Base-by-base conservation (phyloP, 92 coral and sea anemone species). In the Phenganax marumi region DNA sequence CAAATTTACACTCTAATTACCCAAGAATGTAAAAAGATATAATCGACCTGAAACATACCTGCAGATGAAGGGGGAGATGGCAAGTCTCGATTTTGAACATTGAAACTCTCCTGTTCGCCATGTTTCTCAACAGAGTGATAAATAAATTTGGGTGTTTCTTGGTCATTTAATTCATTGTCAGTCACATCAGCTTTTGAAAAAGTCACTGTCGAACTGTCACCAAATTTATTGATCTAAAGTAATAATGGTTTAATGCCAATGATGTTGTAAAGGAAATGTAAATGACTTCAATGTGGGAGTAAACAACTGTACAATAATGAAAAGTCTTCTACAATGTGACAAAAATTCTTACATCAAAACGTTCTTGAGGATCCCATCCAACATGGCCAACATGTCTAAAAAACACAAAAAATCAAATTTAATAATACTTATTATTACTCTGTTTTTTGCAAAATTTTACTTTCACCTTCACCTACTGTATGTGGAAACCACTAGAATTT, bases 311-410 rank as follows among this genome's bases (percentile, higher is more conserved):
- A 18, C 25, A 70, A 43, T 8, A 43, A 56, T 14, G 43, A 33
- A 33, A 33, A 33, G 43, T 33, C 43, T 33, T 33, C 43, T 33
- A 33, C 43, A 33, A 33, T 33, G 43, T 33, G 43, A 33, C 43
- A 33, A 33, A 33, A 33, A 39, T 73, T 65, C 97, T 91, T 85
- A 96, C 99, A 91, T 96, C 99, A 89, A 96, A 96, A 11, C 97
- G 97, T 65, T 92, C 93, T 75, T 96, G 92, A 51, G 99, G 97
- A 72, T 96, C 99, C 97, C 97, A 92, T 72, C 99, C 99, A 62
- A 96, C 91, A 64, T 96, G 99, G 65, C 97, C 99, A 89, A 96
- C 89, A 81, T 96, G 99, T 71, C 99, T 96, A 78, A 16, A 54
- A 13, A 76, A 9, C 7, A 56, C 12, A 68, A 48, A 64, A 50